Evolutionary conservation across 2,113 vertebrate genomes (phyloP), one percentile per base, ranked within the genome.

Genomic region (Muscicapa adusta): DNA sequence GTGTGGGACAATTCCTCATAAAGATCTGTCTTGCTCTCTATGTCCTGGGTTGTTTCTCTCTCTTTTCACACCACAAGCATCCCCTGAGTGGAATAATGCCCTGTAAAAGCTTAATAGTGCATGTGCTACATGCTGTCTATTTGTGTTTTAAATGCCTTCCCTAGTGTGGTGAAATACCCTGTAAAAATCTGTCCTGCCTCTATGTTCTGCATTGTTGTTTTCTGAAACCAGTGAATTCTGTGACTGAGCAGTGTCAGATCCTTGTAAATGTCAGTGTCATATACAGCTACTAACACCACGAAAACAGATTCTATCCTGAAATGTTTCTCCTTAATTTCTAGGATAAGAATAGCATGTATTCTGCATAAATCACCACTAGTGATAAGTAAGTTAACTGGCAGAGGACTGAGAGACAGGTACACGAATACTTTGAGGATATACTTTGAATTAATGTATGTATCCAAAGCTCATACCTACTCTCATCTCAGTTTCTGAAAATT

Each of bases 61-160:
- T 85, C 63, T 91, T 94, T 94, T 95, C 72, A 86, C n/a, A 81
- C 63, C 38, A 79, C 71, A 66, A 77, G 40, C 51, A 91, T 90
- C 91, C 94, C 82, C 84, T 14, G 82, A 88, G 88, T 88, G 25
- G 53, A 93, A 90, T 86, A 95, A 94, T 48, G 47, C 65, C 75
- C 85, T 72, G 75, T 95, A 96, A 96, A 95, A 93, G 43, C 93
- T 91, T 89, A 86, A 94, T 77, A 93, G 91, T 71, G 92, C 56
- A 45, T 61, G 74, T 88, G 91, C 48, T 94, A 74, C 79, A 38
- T 43, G 63, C 90, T 86, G 82, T 63, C 88, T 91, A 60, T 88
- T 88, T 84, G 63, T 80, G 72, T 71, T 93, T 94, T 74, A 93
- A 95, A 94, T 80, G 56, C 36, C 43, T 88, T 73, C 40, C 88